A percentile compares a stretch with the other conserved stretches of the same genome.
Conservation (phyloP, 2,113 vertebrate species). For the Loxodonta africana region DNA sequence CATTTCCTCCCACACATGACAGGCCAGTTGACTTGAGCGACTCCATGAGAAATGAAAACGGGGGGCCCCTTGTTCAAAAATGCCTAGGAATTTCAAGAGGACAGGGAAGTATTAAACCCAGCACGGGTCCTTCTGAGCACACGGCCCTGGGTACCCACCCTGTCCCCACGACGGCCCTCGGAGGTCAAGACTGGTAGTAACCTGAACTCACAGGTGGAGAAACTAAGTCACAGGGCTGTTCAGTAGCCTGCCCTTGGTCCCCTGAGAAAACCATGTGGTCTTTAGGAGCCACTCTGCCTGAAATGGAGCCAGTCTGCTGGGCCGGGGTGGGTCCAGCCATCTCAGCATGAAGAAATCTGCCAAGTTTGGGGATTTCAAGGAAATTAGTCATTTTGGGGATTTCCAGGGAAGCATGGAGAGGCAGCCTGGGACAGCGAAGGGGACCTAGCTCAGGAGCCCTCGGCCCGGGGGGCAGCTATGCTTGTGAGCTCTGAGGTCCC, state of each 20-base stretch:
- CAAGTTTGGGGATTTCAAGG: slow-evolving; percentile 61
- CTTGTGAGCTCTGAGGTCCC: background rate
- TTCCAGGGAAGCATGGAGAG: slow-evolving; percentile 69
- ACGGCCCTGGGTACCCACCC: background rate
- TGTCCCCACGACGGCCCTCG: background rate
- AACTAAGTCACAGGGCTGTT: background rate
- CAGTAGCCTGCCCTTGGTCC: background rate
- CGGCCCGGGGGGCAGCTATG: accelerated
- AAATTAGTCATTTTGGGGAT: slow-evolving; percentile 82
- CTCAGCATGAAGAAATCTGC: slow-evolving; percentile 19
- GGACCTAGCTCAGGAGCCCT: background rate
- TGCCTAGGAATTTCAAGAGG: background rate
- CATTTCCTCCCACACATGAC: background rate
- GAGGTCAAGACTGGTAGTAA: background rate
- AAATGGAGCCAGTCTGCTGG: slow-evolving; percentile 3
- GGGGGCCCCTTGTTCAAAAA: background rate
- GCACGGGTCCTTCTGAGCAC: accelerated
- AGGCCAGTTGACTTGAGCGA: background rate
- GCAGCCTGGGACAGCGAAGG: background rate
- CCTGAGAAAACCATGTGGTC: background rate
- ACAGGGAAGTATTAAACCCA: background rate
- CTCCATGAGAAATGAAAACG: background rate
- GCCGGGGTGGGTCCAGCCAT: background rate
- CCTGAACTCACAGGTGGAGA: background rate
- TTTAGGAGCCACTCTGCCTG: background rate